These are phyloP conservation scores for Mactra quadrangularis DNA, from an alignment of 1,140 invertebrate genomes.

Conservation along the genomic window DNA sequence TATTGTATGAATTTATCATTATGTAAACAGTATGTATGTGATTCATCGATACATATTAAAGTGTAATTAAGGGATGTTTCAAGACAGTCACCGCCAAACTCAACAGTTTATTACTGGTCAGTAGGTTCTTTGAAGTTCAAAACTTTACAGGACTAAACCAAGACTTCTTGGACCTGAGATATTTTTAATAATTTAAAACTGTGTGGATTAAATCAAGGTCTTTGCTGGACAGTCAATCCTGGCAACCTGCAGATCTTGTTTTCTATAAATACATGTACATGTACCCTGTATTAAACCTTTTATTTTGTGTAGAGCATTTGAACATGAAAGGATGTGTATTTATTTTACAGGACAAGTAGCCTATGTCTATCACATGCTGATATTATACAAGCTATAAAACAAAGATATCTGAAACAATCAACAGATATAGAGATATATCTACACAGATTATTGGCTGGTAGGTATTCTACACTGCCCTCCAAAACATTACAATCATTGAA, in stretches of 20 bases:
- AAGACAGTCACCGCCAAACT: background rate
- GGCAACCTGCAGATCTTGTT: too few relatives aligned
- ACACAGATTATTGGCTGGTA: conserved; percentile 68
- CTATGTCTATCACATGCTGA: conserved; percentile 71
- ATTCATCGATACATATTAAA: background rate
- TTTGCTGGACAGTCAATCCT: too few relatives aligned
- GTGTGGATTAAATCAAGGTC: too few relatives aligned
- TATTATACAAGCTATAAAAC: conserved; percentile 70
- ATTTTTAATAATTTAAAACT: too few relatives aligned
- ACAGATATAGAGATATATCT: conserved; percentile 66
- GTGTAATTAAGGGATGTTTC: background rate
- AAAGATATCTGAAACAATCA: conserved; percentile 72
- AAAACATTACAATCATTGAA: too few relatives aligned
- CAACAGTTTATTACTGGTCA: background rate
- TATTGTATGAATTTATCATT: background rate
- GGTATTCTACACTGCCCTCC: too few relatives aligned
- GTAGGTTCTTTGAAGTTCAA: too few relatives aligned
- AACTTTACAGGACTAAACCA: background rate
- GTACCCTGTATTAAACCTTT: too few relatives aligned
- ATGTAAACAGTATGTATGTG: background rate
- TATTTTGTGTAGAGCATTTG: too few relatives aligned
- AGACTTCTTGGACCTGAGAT: background rate
- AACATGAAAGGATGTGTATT: too few relatives aligned
- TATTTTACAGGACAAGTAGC: conserved; percentile 63
- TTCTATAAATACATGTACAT: too few relatives aligned